These are phyloP conservation scores for Xanthorhoe designata DNA, from an alignment of 2,888 invertebrate genomes.

Conservation along the genomic window DNA sequence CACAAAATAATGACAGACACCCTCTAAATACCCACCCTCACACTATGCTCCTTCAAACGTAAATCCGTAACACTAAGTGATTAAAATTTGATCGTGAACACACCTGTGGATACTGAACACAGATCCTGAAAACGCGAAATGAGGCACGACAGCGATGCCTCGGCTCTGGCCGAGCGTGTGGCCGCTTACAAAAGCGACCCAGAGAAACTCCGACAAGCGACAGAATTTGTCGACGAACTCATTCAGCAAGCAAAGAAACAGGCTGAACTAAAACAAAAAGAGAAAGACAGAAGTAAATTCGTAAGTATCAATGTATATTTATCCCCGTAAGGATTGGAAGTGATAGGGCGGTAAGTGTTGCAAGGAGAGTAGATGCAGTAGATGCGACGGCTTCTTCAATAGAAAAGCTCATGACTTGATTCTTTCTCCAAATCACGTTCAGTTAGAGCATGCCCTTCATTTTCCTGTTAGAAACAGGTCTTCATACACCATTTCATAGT, in stretches of 20 bases:
- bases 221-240: constrained; percentile 86
- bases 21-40: constrained; percentile 51
- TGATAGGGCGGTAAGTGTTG: constrained; percentile 84
- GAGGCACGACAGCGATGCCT: constrained; percentile 73
- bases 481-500: constrained; percentile 44
- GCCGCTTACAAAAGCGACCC: constrained; percentile 86
- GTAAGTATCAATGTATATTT: constrained; percentile 85
- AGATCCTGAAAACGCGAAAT: constrained; percentile 54
- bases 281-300: constrained; percentile 85
- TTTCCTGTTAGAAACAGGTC: constrained; percentile 37
- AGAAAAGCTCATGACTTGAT: constrained; percentile 56
- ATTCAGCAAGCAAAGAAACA: constrained; percentile 86
- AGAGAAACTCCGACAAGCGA: constrained; percentile 84
- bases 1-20: constrained; percentile 60
- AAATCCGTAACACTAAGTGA: constrained; percentile 23
- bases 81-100: constrained; percentile 20
- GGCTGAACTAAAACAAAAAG: constrained; percentile 84
- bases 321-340: constrained; percentile 72
- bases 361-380: constrained; percentile 67
- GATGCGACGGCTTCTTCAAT: constrained; percentile 75
- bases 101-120: constrained; percentile 26
- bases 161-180: constrained; percentile 78
- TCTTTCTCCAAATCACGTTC: constrained; percentile 33
- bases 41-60: constrained; percentile 52
- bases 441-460: constrained; percentile 57